Evolutionary conservation across 1,140 invertebrate species (phyloP).

Genomic region (Sycophaga agraensis): DNA sequence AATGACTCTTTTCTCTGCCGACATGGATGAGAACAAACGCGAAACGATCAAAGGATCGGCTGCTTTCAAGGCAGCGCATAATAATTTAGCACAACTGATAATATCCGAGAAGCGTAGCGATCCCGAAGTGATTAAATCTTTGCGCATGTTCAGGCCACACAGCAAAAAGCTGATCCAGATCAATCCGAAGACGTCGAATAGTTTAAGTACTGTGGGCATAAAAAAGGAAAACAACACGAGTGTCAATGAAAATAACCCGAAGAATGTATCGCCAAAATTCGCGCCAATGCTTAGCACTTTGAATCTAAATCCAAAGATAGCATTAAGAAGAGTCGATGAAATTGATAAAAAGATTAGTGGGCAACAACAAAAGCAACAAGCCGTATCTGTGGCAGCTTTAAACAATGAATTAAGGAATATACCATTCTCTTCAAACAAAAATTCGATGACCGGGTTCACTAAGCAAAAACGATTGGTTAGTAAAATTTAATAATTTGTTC

Average conservation of each 20-base stretch:
- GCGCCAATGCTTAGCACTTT: constrained; percentile 57
- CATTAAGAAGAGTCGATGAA: constrained; percentile 55
- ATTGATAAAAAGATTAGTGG: constrained; percentile 41
- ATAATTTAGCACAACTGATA: constrained; percentile 48
- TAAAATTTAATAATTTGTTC: too few species aligned
- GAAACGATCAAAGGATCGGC: constrained; percentile 54
- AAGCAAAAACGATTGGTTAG: constrained; percentile 37
- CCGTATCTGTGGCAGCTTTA: constrained; percentile 44
- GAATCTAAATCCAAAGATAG: constrained; percentile 59
- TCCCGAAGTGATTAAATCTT: constrained; percentile 60
- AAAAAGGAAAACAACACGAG: constrained; percentile 45
- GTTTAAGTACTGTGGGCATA: constrained; percentile 35
- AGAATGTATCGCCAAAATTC: constrained; percentile 42
- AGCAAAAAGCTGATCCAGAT: constrained; percentile 36
- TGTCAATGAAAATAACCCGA: constrained; percentile 25
- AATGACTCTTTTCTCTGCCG: constrained; percentile 53
- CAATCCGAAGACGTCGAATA: constrained; percentile 44
- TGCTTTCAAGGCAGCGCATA: constrained; percentile 46
- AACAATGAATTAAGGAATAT: constrained; percentile 47
- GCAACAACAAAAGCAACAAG: constrained; percentile 42
- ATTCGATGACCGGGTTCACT: constrained; percentile 40
- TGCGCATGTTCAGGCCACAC: constrained; percentile 60
- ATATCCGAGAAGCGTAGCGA: constrained; percentile 57
- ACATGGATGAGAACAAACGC: constrained; percentile 53
- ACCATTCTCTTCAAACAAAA: constrained; percentile 46